These are phyloP conservation scores for Pseudomyrmex dendroicus DNA, from an alignment of 1,140 invertebrate genomes.

Conservation along the genomic window DNA sequence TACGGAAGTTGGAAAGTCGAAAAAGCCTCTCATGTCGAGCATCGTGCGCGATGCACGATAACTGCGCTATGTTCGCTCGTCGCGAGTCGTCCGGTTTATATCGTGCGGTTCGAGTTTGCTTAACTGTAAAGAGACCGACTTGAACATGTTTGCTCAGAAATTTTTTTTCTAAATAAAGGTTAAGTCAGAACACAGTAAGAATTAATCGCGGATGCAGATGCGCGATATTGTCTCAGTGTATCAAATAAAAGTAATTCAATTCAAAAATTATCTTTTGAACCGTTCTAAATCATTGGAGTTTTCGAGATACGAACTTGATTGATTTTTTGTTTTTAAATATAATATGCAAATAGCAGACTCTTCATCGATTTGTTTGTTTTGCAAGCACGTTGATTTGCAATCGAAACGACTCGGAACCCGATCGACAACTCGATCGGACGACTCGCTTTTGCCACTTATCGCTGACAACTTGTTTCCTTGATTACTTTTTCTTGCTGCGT, in stretches of 20 bases:
- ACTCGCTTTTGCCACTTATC: slow-evolving; percentile 42
- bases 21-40: slow-evolving; percentile 19
- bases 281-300: not conserved
- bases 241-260: no score
- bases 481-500: slow-evolving; percentile 28
- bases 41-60: not conserved
- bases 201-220: no score
- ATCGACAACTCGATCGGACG: slow-evolving; percentile 17
- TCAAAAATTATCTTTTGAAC: not conserved
- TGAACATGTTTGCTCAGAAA: not conserved
- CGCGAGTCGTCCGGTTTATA: slow-evolving; percentile 42
- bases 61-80: not conserved
- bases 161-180: not conserved
- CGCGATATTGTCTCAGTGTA: no score
- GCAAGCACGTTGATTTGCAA: not conserved
- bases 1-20: not conserved
- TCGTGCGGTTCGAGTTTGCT: slow-evolving; percentile 7
- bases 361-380: no score
- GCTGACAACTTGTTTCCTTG: slow-evolving; percentile 37
- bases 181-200: no score
- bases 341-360: no score
- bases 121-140: slow-evolving; percentile 18
- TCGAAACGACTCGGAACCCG: not conserved
- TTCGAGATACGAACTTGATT: not conserved
- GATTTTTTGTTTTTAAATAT: no score